Base-by-base conservation (phyloP, 2,888 invertebrate species). In the Fragum whitleyi region DNA sequence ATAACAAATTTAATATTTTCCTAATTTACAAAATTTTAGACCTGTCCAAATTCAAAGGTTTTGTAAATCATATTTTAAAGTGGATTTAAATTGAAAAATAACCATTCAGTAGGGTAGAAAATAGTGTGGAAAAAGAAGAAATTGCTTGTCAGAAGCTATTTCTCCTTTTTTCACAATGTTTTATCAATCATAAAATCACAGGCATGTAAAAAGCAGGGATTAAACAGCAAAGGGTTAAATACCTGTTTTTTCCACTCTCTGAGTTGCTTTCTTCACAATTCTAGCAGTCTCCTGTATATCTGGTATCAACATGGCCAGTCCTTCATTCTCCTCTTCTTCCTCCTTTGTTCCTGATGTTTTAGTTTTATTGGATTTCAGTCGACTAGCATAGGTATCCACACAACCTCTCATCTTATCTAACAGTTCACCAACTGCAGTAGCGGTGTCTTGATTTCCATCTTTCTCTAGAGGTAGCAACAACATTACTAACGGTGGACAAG, bases 361-460 rank as follows among this genome's bases (percentile, higher is more conserved):
- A 19, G 89, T 89, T 65, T 91, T 91, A 83, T 91, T 91, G 26
- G 85, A 81, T 93, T 92, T 93, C 74, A 94, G 90, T 55, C 94
- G 82, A 79, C 90, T 96, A 39, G 97, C 97, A 93, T 98, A 98
- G 0, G 97, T 97, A 94, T 98, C 97, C 83, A 98, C 98, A 94
- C 98, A 98, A 72, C 96, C 96, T 93, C 96, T 97, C 98, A 98
- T 98, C 93, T 96, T 97, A 83, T 96, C 96, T 51, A 98, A 95
- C 79, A 98, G 95, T 26, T 96, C 96, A 67, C 96, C 96, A 89
- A 98, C 96, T 3, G 97, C 96, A 51, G 90, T 85, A 1, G 96
- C 95, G 76, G 81, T 79, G 47, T 82, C 78, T 72, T 89, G 72
- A 65, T 88, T 85, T 53, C 83, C 0, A 96, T 96, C 77, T 65